Percentiles rank a stretch among this genome's conserved stretches.
Evolutionary conservation across 2,888 invertebrate genomes (phyloP).

Genomic region (Ophion ellenae): DNA sequence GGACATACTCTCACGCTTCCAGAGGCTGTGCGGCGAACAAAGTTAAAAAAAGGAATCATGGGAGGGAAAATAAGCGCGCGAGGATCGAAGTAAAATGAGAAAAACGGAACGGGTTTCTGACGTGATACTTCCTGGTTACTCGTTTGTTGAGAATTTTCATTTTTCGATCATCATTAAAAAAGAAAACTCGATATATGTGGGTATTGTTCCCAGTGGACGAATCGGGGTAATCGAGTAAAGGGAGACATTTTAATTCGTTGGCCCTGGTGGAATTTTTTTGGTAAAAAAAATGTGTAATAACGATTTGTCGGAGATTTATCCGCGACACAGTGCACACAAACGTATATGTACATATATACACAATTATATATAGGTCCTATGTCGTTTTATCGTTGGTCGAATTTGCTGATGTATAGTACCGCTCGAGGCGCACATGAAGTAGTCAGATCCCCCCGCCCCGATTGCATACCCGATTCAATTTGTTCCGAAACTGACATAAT

Average conservation of each 20-base stretch:
- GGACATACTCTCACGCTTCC: constrained; percentile 63
- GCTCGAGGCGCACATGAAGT: not conserved
- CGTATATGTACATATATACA: not conserved
- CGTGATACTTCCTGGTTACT: not conserved
- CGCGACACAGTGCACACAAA: too few relatives aligned
- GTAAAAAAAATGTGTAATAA: too few relatives aligned
- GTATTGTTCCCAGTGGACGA: too few relatives aligned
- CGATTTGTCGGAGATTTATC: too few relatives aligned
- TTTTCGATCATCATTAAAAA: not conserved
- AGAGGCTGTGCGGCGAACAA: constrained; percentile 16
- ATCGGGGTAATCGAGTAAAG: too few relatives aligned
- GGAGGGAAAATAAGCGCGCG: not conserved
- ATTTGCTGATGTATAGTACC: constrained; percentile 1
- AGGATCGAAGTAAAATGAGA: constrained; percentile 3
- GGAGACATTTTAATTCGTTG: too few relatives aligned
- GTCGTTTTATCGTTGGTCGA: not conserved
- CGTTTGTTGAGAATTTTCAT: not conserved
- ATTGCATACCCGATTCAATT: constrained; percentile 45
- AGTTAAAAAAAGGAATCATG: constrained; percentile 49
- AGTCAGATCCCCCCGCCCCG: constrained; percentile 20
- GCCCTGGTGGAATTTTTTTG: too few relatives aligned
- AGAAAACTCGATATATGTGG: not conserved
- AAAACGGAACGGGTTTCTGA: not conserved
- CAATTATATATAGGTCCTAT: not conserved
- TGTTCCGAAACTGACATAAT: constrained; percentile 52